Base-by-base conservation (phyloP, 2,797 vertebrate species). In the Esox masquinongy region DNA sequence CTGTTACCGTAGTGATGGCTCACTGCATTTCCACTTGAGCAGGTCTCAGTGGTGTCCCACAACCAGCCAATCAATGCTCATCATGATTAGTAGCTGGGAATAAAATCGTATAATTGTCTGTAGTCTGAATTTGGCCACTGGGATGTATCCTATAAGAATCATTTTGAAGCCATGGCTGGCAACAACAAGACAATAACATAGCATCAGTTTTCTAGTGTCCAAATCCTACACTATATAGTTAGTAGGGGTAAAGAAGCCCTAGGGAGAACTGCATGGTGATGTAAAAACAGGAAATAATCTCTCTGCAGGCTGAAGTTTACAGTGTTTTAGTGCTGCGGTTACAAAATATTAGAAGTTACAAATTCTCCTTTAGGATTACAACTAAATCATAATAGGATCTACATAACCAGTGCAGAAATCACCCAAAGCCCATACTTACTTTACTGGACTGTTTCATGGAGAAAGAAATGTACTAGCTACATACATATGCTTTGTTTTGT, bases 21-120 rank as follows among this genome's bases (percentile, higher is more conserved):
- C 8, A 61, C 22, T 72, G 71, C 73, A 26, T 83, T 81, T 72
- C 86, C 90, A 84, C 82, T 83, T 77, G 91, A 92, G 91, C 91
- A 16, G 91, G 91, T 74, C 91, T 92, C 90, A 79, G 88, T 90
- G 90, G 83, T 71, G 11, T 87, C 75, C 86, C 73, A 72, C 72
- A 11, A 76, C 74, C 56, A 74, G 39, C 24, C 59, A 53, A 31
- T 24, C 78, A 70, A 47, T 75, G 70, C 72, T 79, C 80, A 69
- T 73, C 79, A 74, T 75, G 77, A 34, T 77, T 67, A 73, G 70
- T 74, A 15, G 3, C 24, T 39, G 31, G 6, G 6, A 1, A 63
- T 74, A 76, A 53, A 77, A 74, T 83, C 19, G 26, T 59, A 82
- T 26, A 61, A 53, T 76, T 77, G 36, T 47, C 59, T 24, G 22